Conservation (phyloP, 2,113 vertebrate genomes). For the Grantiella picta region DNA sequence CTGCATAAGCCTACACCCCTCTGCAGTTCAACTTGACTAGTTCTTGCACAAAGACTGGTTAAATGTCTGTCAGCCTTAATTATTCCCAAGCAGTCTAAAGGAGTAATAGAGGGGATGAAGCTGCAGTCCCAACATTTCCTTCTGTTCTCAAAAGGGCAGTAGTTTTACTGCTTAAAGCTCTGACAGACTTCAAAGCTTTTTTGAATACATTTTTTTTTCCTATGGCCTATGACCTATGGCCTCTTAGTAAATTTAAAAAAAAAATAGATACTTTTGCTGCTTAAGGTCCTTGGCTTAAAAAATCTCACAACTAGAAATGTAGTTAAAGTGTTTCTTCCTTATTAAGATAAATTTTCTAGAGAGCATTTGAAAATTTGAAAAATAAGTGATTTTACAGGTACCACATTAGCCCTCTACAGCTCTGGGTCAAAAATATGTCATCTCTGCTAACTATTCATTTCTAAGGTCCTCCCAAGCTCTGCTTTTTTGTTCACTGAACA, state of each 20-base stretch:
- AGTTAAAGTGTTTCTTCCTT: neutral
- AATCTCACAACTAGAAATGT: neutral
- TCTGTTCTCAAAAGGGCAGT: neutral
- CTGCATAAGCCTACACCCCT: neutral
- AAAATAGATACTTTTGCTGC: neutral
- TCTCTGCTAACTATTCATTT: constrained; percentile 13
- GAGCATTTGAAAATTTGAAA: neutral
- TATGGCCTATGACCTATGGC: neutral
- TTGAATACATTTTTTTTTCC: neutral
- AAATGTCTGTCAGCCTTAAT: neutral
- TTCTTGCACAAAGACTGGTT: neutral
- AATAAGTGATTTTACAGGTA: neutral
- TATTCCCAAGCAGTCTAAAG: neutral
- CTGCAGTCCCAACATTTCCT: neutral
- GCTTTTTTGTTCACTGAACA: constrained; percentile 21
- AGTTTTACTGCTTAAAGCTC: neutral
- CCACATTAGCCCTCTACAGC: neutral
- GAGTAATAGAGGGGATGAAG: neutral
- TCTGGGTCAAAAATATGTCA: constrained; percentile 6
- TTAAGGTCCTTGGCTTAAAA: neutral
- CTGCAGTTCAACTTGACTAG: neutral
- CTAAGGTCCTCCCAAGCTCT: constrained; percentile 33
- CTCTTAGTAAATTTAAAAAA: neutral
- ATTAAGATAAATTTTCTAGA: neutral
- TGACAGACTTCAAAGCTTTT: neutral